phyloP scores from a whole-genome alignment of 2,797 vertebrate genomes.

The Sebastiscus albofasciatus region DNA sequence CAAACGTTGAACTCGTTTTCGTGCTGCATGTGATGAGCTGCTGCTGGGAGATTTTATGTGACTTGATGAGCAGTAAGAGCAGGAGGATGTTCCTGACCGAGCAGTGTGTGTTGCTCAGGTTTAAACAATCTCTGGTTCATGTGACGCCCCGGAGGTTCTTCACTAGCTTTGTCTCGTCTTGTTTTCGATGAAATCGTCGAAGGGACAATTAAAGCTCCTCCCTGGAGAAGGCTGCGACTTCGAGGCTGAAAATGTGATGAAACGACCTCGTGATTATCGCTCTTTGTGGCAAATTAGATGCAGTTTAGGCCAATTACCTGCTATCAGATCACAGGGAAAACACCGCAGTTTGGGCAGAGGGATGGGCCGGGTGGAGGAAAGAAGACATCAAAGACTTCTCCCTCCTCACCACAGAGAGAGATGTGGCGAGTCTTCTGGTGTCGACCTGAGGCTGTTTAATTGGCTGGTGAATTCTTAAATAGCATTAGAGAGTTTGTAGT shows the following conservation, averaged over 20 bases:
- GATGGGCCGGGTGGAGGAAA: not conserved
- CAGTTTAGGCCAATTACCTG: constrained; percentile 88
- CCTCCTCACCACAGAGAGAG: not conserved
- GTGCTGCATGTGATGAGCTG: not conserved
- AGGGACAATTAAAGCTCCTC: not conserved
- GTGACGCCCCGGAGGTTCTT: not conserved
- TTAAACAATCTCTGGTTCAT: not conserved
- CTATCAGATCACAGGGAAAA: constrained; percentile 85
- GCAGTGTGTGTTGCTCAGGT: not conserved
- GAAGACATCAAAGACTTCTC: constrained; percentile 15
- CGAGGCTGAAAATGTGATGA: constrained; percentile 30
- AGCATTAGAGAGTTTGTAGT: not conserved
- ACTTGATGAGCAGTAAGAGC: not conserved
- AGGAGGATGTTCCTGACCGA: not conserved
- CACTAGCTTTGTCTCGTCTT: not conserved
- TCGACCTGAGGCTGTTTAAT: not conserved
- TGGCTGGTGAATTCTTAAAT: not conserved
- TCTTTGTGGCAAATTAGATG: constrained; percentile 85
- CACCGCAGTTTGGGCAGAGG: constrained; percentile 2
- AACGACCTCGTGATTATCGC: constrained; percentile 84
- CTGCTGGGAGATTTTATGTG: not conserved
- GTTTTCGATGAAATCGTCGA: not conserved
- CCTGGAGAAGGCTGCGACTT: not conserved
- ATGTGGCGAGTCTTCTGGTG: not conserved
- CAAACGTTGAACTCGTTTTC: not conserved